A percentile compares a stretch with the other conserved stretches of the same genome.
phyloP scores from a whole-genome alignment of 2,797 vertebrate genomes.

The Hippopotamyrus pictus region DNA sequence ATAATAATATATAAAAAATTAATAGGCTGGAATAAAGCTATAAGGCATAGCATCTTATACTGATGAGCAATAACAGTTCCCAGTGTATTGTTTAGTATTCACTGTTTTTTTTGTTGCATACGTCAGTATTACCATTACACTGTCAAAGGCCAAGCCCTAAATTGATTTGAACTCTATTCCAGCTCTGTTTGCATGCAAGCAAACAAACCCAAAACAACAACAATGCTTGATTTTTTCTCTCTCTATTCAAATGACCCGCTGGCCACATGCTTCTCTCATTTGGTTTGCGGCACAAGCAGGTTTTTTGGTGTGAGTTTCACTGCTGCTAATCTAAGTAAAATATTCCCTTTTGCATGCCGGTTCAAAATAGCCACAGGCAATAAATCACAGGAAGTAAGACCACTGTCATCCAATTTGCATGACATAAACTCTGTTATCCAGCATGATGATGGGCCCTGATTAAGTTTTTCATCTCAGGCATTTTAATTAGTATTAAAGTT shows the following conservation, averaged over 20 bases:
- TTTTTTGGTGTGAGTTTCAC: background rate
- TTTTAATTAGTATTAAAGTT: background rate
- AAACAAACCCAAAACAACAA: background rate
- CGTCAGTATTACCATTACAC: background rate
- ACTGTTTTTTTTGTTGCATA: background rate
- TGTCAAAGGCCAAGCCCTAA: background rate
- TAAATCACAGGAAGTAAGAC: background rate
- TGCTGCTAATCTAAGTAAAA: background rate
- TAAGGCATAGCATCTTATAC: background rate
- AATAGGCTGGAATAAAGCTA: background rate
- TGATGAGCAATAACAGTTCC: background rate
- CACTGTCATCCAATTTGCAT: background rate
- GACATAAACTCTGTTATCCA: background rate
- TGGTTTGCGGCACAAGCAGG: background rate
- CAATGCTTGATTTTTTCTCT: background rate
- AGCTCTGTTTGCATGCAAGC: background rate
- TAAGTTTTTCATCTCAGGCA: background rate
- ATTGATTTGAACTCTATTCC: background rate
- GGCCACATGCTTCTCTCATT: background rate
- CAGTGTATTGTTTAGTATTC: background rate
- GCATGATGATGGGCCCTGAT: background rate
- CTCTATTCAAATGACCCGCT: background rate
- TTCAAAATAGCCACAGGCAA: background rate
- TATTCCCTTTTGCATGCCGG: background rate
- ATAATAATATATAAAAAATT: background rate